phyloP scores from a whole-genome alignment of 2,113 vertebrate species.

The Etheostoma cragini region DNA sequence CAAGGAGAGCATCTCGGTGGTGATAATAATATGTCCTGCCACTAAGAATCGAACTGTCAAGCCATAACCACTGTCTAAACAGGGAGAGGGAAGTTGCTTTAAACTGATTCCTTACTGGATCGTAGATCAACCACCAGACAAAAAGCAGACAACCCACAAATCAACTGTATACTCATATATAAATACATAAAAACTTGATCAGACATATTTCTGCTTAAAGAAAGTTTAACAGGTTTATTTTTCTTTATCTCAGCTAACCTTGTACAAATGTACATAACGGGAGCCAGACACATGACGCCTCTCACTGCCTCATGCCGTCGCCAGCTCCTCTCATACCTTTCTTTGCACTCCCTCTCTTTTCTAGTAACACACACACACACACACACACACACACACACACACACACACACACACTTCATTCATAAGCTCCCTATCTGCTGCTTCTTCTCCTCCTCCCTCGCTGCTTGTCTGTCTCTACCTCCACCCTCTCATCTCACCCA shows the following conservation, averaged over 20 bases:
- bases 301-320: not conserved
- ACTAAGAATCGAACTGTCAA: not conserved
- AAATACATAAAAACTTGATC: not conserved
- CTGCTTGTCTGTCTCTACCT: constrained; percentile 25
- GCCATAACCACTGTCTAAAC: not conserved
- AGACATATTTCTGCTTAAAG: not conserved
- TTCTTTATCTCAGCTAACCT: not conserved
- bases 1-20: not conserved
- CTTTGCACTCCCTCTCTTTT: constrained; percentile 24
- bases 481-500: constrained; percentile 67
- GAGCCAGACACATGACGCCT: not conserved
- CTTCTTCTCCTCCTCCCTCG: constrained; percentile 5
- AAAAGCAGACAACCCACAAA: not conserved
- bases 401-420: constrained; percentile 52
- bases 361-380: constrained; percentile 12
- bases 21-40: not conserved
- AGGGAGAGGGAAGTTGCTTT: not conserved
- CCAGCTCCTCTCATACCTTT: constrained; percentile 12
- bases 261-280: constrained; percentile 19
- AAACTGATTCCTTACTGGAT: not conserved
- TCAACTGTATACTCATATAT: not conserved
- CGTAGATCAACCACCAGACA: not conserved
- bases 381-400: constrained; percentile 30
- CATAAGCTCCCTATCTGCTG: constrained; percentile 48
- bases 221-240: not conserved